phyloP scores from a whole-genome alignment of 1,140 invertebrate genomes.

The Drosophila equinoxialis region DNA sequence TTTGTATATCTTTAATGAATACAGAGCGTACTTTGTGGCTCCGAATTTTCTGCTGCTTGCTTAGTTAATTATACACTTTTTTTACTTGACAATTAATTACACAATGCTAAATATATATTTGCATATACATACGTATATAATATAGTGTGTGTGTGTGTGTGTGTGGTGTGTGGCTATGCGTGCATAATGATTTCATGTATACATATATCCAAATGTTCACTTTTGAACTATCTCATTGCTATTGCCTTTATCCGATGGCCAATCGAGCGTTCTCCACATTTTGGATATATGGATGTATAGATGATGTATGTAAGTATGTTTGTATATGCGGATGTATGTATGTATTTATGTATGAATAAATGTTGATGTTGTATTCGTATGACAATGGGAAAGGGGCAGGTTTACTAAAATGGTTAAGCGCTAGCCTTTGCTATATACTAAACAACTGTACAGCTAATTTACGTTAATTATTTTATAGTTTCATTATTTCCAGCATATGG shows the following conservation, averaged over 20 bases:
- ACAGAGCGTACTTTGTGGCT: constrained; percentile 53
- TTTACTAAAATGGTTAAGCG: constrained; percentile 69
- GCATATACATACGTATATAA: constrained; percentile 49
- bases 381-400: constrained; percentile 36
- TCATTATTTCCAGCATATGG: constrained; percentile 54
- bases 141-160: constrained; percentile 16
- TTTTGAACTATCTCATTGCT: constrained; percentile 21
- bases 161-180: constrained; percentile 20
- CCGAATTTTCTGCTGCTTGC: constrained; percentile 64
- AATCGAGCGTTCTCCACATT: constrained; percentile 50
- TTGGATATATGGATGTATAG: not conserved
- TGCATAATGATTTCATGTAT: constrained; percentile 28
- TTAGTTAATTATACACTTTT: constrained; percentile 75
- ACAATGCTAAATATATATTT: constrained; percentile 69
- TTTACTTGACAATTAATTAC: constrained; percentile 71
- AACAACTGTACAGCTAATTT: constrained; percentile 77
- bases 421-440: constrained; percentile 72
- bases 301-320: constrained; percentile 22
- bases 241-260: constrained; percentile 34
- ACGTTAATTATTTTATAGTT: constrained; percentile 76
- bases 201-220: constrained; percentile 23
- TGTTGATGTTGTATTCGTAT: constrained; percentile 21
- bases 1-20: constrained; percentile 41
- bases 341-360: constrained; percentile 12
- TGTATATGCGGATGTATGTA: constrained; percentile 8